These are phyloP conservation scores for Zoanthus sansibaricus DNA, from an alignment of 92 coral and sea anemone species.

Conservation along the genomic window DNA sequence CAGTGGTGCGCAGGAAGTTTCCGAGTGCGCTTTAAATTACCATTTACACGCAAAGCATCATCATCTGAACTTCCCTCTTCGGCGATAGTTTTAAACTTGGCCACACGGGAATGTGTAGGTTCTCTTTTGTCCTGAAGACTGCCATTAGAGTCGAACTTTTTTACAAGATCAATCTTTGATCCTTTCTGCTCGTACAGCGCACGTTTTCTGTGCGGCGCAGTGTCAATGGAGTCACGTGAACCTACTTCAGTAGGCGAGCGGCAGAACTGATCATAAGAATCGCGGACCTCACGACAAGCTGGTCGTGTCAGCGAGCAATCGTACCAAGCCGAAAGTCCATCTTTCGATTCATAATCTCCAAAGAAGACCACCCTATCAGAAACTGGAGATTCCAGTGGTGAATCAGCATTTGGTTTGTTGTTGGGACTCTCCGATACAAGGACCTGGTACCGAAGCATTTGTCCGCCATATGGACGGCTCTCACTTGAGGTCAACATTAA, in stretches of 20 bases:
- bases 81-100: slow-evolving; percentile 66
- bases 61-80: slow-evolving; percentile 62
- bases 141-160: slow-evolving; percentile 77
- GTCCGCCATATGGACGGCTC: slow-evolving; percentile 69
- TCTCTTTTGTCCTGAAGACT: slow-evolving; percentile 77
- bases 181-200: slow-evolving; percentile 80
- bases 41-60: slow-evolving; percentile 66
- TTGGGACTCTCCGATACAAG: slow-evolving; percentile 41
- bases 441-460: slow-evolving; percentile 71
- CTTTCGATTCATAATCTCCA: slow-evolving; percentile 66
- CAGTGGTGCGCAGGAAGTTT: slow-evolving; percentile 87
- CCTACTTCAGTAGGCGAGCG: slow-evolving; percentile 76
- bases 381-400: slow-evolving; percentile 29
- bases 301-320: slow-evolving; percentile 85
- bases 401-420: slow-evolving; percentile 56
- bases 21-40: slow-evolving; percentile 62
- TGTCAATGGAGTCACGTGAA: slow-evolving; percentile 91
- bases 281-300: slow-evolving; percentile 97
- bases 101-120: slow-evolving; percentile 51
- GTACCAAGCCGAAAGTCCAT: slow-evolving; percentile 83
- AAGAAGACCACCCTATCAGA: slow-evolving; percentile 81
- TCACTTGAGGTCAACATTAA: slow-evolving; percentile 70
- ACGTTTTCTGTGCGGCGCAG: slow-evolving; percentile 65
- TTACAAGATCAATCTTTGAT: slow-evolving; percentile 63
- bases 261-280: slow-evolving; percentile 97